Conservation (phyloP, 2,113 vertebrate species). For the Notarius quadriscutis region DNA sequence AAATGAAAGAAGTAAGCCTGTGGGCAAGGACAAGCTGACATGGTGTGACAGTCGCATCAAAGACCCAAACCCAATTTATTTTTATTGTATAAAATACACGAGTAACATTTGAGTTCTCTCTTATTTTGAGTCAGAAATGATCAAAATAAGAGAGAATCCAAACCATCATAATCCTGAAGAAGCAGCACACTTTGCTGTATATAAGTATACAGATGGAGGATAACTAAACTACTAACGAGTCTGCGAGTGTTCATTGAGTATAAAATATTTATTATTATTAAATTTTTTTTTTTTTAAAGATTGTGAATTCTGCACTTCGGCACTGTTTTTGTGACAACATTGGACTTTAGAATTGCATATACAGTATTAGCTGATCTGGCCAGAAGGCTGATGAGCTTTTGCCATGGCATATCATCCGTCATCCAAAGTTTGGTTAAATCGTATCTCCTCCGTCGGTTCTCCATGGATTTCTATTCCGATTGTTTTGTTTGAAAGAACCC, state of each 20-base stretch:
- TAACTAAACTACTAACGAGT: neutral
- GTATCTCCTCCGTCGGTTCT: too few relatives aligned
- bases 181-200: neutral
- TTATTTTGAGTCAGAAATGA: neutral
- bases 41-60: neutral
- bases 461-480: too few relatives aligned
- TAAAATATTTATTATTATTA: too few relatives aligned
- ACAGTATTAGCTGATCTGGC: too few relatives aligned
- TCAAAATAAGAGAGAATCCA: neutral
- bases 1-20: neutral
- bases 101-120: neutral
- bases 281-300: neutral
- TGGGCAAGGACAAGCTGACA: neutral
- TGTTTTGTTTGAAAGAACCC: too few relatives aligned
- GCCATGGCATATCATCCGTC: too few relatives aligned
- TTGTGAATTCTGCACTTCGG: neutral
- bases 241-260: neutral
- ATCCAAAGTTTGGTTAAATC: too few relatives aligned
- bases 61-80: neutral
- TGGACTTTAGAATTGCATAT: neutral
- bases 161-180: neutral
- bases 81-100: neutral
- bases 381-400: too few relatives aligned
- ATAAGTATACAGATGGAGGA: neutral
- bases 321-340: neutral